These are phyloP conservation scores for Mactromeris polynyma DNA, from an alignment of 2,888 invertebrate species.

Conservation along the genomic window DNA sequence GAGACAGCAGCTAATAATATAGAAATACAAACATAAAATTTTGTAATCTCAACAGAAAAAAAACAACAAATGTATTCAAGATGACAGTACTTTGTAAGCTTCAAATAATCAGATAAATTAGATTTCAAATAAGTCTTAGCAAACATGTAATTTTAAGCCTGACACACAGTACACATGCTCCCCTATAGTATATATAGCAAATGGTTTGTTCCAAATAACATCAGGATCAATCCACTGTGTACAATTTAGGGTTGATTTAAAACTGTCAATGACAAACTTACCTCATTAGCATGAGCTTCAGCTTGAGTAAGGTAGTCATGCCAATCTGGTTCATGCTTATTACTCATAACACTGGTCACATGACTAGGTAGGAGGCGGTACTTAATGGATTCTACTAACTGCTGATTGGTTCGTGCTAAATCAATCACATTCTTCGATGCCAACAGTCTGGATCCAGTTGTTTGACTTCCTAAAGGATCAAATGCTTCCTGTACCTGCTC, in stretches of 20 bases:
- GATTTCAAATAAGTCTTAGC: too few relatives aligned
- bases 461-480: slow-evolving; percentile 87
- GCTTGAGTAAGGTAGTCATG: slow-evolving; percentile 82
- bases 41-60: background rate
- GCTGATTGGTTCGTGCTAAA: slow-evolving; percentile 90
- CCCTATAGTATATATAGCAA: too few relatives aligned
- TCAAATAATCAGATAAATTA: too few relatives aligned
- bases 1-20: slow-evolving; percentile 70
- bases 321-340: slow-evolving; percentile 75
- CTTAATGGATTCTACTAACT: slow-evolving; percentile 90
- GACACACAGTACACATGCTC: too few relatives aligned
- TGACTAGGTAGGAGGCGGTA: slow-evolving; percentile 87
- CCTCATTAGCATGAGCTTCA: slow-evolving; percentile 83
- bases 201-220: too few relatives aligned
- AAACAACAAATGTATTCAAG: background rate
- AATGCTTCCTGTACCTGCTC: slow-evolving; percentile 88
- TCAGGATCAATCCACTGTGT: too few relatives aligned
- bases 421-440: slow-evolving; percentile 89
- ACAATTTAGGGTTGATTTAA: too few relatives aligned
- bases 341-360: slow-evolving; percentile 64
- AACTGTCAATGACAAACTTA: slow-evolving; percentile 51
- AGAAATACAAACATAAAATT: background rate
- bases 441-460: slow-evolving; percentile 61
- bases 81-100: too few relatives aligned
- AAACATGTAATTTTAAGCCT: too few relatives aligned